These are phyloP conservation scores for Dryomyza anilis DNA, from an alignment of 2,888 invertebrate species.

Conservation along the genomic window DNA sequence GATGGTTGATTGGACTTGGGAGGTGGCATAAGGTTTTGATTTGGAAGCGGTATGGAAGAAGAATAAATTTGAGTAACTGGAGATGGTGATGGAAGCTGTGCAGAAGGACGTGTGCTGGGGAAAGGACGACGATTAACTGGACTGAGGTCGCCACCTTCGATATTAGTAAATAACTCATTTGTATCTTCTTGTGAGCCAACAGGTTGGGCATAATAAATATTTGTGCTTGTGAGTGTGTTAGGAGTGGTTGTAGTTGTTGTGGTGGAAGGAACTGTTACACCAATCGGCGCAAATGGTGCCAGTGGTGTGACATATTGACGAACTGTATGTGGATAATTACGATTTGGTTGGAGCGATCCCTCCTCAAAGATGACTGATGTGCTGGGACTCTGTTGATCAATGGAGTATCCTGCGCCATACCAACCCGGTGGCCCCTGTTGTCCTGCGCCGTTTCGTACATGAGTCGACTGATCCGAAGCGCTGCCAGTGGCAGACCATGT, in stretches of 20 bases:
- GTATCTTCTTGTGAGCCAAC: constrained; percentile 46
- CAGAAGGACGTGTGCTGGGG: neutral
- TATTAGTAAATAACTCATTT: constrained; percentile 38
- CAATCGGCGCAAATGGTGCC: constrained; percentile 43
- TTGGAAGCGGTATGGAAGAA: constrained; percentile 13
- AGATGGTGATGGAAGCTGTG: neutral
- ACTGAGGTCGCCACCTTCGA: constrained; percentile 30
- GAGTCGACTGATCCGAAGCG: too few species aligned
- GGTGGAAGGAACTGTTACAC: constrained; percentile 22
- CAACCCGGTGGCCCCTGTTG: constrained; percentile 31
- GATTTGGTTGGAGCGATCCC: constrained; percentile 52
- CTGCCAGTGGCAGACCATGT: too few species aligned
- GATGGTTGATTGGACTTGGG: neutral
- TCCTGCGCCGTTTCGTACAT: too few species aligned
- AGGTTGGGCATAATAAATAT: constrained; percentile 52
- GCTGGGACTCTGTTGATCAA: constrained; percentile 39
- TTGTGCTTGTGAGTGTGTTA: constrained; percentile 29
- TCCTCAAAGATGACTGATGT: constrained; percentile 47
- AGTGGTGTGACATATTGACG: constrained; percentile 44
- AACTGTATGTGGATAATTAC: constrained; percentile 47
- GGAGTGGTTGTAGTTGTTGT: constrained; percentile 23
- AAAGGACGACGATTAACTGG: constrained; percentile 10
- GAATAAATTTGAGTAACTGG: neutral
- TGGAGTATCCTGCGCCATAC: constrained; percentile 43
- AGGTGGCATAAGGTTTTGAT: constrained; percentile 33